Conservation (phyloP, 2,888 invertebrate genomes). For the Odontocerum albicorne region DNA sequence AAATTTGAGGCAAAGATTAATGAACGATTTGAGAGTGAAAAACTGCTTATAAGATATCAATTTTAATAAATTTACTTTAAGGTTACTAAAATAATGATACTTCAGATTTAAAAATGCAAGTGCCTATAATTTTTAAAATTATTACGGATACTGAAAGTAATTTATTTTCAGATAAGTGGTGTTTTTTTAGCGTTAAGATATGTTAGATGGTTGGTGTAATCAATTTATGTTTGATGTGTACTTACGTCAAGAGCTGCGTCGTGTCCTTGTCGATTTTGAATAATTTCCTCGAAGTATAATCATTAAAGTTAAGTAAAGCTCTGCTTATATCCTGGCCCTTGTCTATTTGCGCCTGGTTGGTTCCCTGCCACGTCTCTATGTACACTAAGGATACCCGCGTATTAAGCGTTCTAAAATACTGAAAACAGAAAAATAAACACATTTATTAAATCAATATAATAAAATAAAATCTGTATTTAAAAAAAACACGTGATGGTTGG, state of each 20-base stretch:
- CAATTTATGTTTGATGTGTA: conserved; percentile 38
- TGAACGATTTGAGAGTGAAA: no score
- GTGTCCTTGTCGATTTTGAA: conserved; percentile 89
- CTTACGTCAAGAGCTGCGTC: conserved; percentile 89
- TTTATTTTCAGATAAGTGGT: no score
- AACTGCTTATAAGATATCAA: no score
- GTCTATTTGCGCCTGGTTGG: conserved; percentile 82
- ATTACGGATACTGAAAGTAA: no score
- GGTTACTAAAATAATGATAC: no score
- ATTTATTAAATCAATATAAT: not conserved
- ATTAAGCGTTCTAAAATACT: conserved; percentile 93
- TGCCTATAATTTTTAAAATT: no score
- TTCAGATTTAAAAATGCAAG: no score
- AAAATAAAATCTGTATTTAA: not conserved
- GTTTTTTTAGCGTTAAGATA: no score
- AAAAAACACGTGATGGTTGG: not conserved
- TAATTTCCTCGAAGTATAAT: conserved; percentile 84
- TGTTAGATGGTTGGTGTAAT: not conserved
- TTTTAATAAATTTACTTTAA: no score
- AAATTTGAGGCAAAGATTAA: no score
- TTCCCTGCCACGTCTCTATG: conserved; percentile 95
- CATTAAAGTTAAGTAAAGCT: conserved; percentile 89
- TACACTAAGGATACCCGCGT: conserved; percentile 94
- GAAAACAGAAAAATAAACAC: conserved; percentile 40
- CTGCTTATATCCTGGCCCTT: conserved; percentile 84